Percentiles rank a stretch among this genome's conserved stretches.
Conservation (phyloP, 2,797 vertebrate genomes). For the Adrianichthys oophorus region DNA sequence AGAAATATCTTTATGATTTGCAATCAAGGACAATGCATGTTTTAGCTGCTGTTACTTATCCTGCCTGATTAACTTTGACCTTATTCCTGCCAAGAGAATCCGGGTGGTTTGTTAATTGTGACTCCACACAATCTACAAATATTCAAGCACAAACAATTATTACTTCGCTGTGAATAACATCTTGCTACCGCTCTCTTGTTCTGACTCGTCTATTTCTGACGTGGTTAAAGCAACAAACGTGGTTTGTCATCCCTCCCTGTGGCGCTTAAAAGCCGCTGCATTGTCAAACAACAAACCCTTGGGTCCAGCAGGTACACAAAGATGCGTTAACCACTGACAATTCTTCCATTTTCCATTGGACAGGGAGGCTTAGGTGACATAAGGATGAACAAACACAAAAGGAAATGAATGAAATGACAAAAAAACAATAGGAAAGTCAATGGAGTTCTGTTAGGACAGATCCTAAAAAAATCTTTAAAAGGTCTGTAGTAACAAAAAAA, state of each 20-base stretch:
- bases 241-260: slow-evolving; percentile 11
- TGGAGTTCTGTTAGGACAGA: too few species aligned
- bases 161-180: slow-evolving; percentile 13
- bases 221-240: slow-evolving; percentile 27
- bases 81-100: slow-evolving; percentile 17
- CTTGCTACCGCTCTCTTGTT: slow-evolving; percentile 1
- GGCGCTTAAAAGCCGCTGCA: slow-evolving; percentile 36
- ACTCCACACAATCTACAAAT: slow-evolving; percentile 2
- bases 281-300: slow-evolving; percentile 34
- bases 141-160: not conserved
- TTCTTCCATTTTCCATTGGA: slow-evolving; percentile 23
- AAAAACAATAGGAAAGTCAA: too few species aligned
- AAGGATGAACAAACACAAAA: slow-evolving; percentile 9
- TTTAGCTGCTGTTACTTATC: slow-evolving; percentile 55
- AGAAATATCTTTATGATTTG: too few species aligned
- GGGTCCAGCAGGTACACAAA: slow-evolving; percentile 41
- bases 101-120: not conserved
- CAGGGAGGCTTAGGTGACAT: slow-evolving; percentile 15
- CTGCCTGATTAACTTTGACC: slow-evolving; percentile 26
- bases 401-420: too few species aligned
- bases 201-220: slow-evolving; percentile 1
- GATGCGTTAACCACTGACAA: slow-evolving; percentile 44
- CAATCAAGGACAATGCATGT: slow-evolving; percentile 40
- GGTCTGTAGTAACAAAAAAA: too few species aligned
- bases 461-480: too few species aligned